Conservation (phyloP, 2,888 invertebrate genomes). For the Melanargia galathea region DNA sequence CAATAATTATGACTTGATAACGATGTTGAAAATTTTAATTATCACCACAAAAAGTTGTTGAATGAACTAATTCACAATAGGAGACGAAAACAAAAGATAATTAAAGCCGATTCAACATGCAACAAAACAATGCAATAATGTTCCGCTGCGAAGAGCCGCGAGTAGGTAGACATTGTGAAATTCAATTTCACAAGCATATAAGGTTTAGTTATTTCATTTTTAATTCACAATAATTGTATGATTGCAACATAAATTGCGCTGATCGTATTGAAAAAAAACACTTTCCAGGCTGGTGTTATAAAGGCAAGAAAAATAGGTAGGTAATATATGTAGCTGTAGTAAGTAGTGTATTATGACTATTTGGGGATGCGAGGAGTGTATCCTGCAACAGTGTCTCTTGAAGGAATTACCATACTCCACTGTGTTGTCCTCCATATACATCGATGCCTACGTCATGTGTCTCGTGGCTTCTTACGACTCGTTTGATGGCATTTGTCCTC, state of each 20-base stretch:
- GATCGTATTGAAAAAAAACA: too few species aligned
- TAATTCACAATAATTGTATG: conserved; percentile 8
- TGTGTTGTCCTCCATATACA: too few species aligned
- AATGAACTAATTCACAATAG: conserved; percentile 67
- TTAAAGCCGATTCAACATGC: conserved; percentile 50
- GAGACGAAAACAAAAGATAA: conserved; percentile 64
- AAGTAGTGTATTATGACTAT: too few species aligned
- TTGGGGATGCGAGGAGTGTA: too few species aligned
- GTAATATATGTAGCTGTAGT: too few species aligned
- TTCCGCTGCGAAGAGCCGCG: conserved; percentile 46
- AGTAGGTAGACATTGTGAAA: conserved; percentile 24
- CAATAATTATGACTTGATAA: conserved; percentile 31
- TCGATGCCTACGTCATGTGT: too few species aligned
- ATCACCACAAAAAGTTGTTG: conserved; percentile 59
- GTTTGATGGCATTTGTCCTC: too few species aligned
- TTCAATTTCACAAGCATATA: conserved; percentile 22
- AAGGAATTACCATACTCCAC: too few species aligned
- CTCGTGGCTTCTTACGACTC: too few species aligned
- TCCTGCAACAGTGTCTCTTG: too few species aligned
- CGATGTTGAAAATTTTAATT: conserved; percentile 43
- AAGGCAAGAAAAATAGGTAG: too few species aligned
- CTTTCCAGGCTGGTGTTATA: too few species aligned
- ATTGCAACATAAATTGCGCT: not conserved
- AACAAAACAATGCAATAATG: conserved; percentile 29
- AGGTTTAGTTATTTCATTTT: conserved; percentile 19